phyloP scores from a whole-genome alignment of 2,113 vertebrate genomes.

The Tringa solitaria region DNA sequence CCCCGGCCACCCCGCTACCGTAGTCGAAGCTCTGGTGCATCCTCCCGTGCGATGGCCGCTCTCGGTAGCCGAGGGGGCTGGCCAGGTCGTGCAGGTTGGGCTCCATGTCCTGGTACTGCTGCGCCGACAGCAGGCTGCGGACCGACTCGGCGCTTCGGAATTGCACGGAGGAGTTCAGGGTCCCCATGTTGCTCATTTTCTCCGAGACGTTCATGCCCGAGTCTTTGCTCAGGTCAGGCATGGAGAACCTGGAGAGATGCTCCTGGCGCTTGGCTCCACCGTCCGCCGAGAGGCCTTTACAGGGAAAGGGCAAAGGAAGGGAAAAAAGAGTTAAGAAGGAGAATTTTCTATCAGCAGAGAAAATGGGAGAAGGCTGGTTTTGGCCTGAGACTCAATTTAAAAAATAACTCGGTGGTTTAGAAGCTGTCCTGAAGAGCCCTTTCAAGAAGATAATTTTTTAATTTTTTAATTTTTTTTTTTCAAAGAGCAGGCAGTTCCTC shows the following conservation, averaged over 20 bases:
- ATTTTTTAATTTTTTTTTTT: neutral
- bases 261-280: slow-evolving; percentile 90
- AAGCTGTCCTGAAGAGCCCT: slow-evolving; percentile 20
- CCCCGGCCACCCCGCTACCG: slow-evolving; percentile 81
- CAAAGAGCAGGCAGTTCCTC: slow-evolving; percentile 4
- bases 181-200: slow-evolving; percentile 92
- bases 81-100: slow-evolving; percentile 75
- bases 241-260: slow-evolving; percentile 95
- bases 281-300: slow-evolving; percentile 86
- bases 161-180: slow-evolving; percentile 89
- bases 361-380: neutral
- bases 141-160: slow-evolving; percentile 94
- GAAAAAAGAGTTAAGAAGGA: neutral
- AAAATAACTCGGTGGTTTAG: neutral
- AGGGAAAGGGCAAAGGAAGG: neutral
- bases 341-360: neutral
- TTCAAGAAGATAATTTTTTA: neutral
- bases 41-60: slow-evolving; percentile 71
- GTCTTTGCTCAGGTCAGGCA: slow-evolving; percentile 99
- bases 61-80: slow-evolving; percentile 81
- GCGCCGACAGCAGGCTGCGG: slow-evolving; percentile 84
- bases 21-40: slow-evolving; percentile 90
- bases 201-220: slow-evolving; percentile 95
- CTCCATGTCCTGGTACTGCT: slow-evolving; percentile 90
- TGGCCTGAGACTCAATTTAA: neutral